phyloP scores from a whole-genome alignment of 2,113 vertebrate species.

The Cnemophilus loriae region DNA sequence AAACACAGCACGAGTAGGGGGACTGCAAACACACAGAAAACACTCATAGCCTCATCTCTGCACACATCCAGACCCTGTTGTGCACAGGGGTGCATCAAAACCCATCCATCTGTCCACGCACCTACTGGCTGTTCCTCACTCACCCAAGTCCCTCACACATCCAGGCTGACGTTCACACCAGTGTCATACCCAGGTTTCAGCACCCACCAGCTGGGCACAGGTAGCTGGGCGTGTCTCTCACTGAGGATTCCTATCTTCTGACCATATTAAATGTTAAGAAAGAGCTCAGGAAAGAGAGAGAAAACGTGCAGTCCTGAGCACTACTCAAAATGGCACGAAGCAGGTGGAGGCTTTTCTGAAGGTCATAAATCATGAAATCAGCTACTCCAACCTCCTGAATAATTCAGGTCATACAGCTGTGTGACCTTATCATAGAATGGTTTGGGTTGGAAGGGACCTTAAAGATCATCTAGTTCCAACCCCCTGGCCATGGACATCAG shows the following conservation, averaged over 20 bases:
- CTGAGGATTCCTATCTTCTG: background rate
- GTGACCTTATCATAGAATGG: background rate
- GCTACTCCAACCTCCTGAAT: background rate
- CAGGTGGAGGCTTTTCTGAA: background rate
- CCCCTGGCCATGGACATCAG: fast-evolving
- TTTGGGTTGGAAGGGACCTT: background rate
- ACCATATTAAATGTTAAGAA: background rate
- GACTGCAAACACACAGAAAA: background rate
- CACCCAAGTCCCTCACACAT: background rate
- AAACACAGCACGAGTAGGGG: background rate
- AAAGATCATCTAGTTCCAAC: background rate
- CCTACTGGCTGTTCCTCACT: background rate
- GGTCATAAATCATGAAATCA: background rate
- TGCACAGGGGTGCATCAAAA: background rate
- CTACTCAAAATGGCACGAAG: background rate
- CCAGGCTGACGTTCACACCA: background rate
- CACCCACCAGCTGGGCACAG: background rate
- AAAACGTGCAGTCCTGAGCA: background rate
- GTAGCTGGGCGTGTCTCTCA: background rate
- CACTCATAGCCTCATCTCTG: background rate
- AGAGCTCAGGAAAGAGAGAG: background rate
- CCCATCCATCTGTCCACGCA: background rate
- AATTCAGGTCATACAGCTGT: background rate
- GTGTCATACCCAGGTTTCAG: background rate
- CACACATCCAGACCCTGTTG: background rate